phyloP scores from a whole-genome alignment of 2,888 invertebrate genomes.

The Odontomyia ornata region DNA sequence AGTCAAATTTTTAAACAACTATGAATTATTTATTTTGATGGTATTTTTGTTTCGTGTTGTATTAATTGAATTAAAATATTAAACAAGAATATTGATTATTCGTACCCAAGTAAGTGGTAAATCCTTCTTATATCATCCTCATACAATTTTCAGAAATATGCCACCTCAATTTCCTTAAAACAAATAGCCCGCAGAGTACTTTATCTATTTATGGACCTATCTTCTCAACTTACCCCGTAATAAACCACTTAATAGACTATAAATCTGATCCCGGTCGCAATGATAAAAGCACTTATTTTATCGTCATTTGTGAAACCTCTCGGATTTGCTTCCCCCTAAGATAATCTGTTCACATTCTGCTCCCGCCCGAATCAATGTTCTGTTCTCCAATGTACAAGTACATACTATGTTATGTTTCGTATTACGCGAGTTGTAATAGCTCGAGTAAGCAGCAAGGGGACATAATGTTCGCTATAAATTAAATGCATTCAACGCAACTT shows the following conservation, averaged over 20 bases:
- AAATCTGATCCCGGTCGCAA: background rate
- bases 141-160: too few relatives aligned
- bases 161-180: too few relatives aligned
- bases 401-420: background rate
- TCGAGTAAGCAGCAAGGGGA: background rate
- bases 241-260: constrained; percentile 3
- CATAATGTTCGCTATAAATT: background rate
- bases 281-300: background rate
- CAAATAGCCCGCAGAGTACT: too few relatives aligned
- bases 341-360: background rate
- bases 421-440: background rate
- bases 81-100: too few relatives aligned
- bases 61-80: too few relatives aligned
- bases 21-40: too few relatives aligned
- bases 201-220: too few relatives aligned
- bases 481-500: constrained; percentile 13
- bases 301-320: background rate
- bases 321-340: too few relatives aligned
- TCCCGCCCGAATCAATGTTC: background rate
- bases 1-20: too few relatives aligned
- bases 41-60: too few relatives aligned
- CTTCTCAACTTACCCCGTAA: background rate
- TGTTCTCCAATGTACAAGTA: background rate
- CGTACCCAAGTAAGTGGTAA: too few relatives aligned
- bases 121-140: too few relatives aligned